A percentile compares a stretch with the other conserved stretches of the same genome.
phyloP scores from a whole-genome alignment of 2,888 invertebrate genomes.

The Halictus quadricinctus region DNA sequence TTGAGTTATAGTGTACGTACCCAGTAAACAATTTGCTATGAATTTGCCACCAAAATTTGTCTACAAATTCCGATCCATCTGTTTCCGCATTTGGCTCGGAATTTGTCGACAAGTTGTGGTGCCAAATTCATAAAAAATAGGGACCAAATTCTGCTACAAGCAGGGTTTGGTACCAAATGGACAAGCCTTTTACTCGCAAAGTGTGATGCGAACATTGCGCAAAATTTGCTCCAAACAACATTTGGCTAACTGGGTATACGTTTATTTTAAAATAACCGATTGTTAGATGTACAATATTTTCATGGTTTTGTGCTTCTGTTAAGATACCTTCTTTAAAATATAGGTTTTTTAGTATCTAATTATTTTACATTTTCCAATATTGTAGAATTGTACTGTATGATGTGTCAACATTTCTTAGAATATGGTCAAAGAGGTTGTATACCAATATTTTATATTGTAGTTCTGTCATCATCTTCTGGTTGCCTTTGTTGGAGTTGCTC shows the following conservation, averaged over 20 bases:
- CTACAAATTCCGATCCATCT: too few relatives aligned
- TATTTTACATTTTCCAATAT: background rate
- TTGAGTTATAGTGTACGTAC: background rate
- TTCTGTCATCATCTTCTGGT: background rate
- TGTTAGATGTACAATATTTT: background rate
- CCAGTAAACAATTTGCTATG: too few relatives aligned
- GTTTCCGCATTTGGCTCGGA: too few relatives aligned
- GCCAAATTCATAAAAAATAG: too few relatives aligned
- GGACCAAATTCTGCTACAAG: too few relatives aligned
- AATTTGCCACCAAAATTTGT: too few relatives aligned
- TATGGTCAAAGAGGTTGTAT: background rate
- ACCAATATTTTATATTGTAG: background rate
- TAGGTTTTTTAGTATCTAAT: background rate
- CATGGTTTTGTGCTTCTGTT: background rate
- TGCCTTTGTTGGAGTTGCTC: constrained; percentile 1
- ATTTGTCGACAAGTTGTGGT: too few relatives aligned
- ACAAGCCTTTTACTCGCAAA: too few relatives aligned
- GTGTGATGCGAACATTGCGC: too few relatives aligned
- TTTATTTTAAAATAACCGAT: background rate
- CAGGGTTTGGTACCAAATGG: too few relatives aligned
- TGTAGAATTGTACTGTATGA: background rate
- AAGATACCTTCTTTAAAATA: background rate
- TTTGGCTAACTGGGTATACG: too few relatives aligned
- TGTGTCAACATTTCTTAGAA: background rate
- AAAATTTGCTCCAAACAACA: too few relatives aligned